Evolutionary conservation across 2,888 invertebrate species (phyloP).

Genomic region (Drosophila neutralis): DNA sequence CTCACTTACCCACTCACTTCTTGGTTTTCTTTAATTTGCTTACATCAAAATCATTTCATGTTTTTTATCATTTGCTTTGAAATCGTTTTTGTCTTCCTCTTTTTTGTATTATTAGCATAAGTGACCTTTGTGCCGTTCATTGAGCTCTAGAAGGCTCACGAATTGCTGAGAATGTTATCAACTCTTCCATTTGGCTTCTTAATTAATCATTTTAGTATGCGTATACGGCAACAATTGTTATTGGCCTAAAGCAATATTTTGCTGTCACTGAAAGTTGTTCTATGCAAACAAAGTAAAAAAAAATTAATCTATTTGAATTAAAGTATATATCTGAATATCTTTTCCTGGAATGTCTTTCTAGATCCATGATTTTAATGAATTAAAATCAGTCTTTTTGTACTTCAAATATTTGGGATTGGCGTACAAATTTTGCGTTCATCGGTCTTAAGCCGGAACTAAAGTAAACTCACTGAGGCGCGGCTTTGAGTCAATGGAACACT

Average conservation of each 20-base stretch:
- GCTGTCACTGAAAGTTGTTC: conserved; percentile 37
- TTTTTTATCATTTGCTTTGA: conserved; percentile 6
- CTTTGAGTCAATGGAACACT: conserved; percentile 18
- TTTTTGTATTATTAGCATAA: neutral
- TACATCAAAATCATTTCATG: conserved; percentile 25
- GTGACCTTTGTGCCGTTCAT: conserved; percentile 38
- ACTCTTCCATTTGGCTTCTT: conserved; percentile 17
- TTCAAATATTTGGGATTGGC: neutral
- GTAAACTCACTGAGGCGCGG: conserved; percentile 27
- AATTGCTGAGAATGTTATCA: conserved; percentile 6
- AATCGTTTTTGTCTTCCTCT: neutral
- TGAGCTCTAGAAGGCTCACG: conserved; percentile 34
- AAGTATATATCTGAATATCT: neutral
- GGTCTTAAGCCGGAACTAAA: conserved; percentile 25
- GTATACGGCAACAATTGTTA: conserved; percentile 8
- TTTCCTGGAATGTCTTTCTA: neutral
- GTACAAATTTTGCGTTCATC: conserved; percentile 1
- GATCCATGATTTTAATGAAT: neutral
- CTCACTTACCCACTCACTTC: too few relatives aligned
- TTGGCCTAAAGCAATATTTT: conserved; percentile 22
- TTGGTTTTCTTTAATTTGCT: neutral
- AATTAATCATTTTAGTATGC: conserved; percentile 33
- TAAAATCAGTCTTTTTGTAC: neutral
- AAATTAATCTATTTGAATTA: neutral
- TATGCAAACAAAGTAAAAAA: too few relatives aligned